Base-by-base conservation (phyloP, 2,888 invertebrate genomes). In the Erebia aethiops region DNA sequence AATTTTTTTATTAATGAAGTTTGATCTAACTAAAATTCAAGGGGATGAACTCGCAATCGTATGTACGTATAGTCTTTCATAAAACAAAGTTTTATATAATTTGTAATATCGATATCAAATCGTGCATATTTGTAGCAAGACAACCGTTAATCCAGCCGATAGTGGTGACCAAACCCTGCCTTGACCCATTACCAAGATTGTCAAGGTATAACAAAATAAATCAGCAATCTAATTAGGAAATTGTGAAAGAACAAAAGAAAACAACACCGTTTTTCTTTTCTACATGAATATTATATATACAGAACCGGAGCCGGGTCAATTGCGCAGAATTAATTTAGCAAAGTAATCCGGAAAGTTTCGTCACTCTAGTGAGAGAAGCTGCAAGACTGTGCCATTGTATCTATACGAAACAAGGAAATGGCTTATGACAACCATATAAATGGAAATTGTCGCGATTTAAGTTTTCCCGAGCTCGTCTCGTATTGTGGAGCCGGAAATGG, bases 381-480 rank as follows among this genome's bases (percentile, higher is more conserved):
- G 63, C 73, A 74, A 70, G 70, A 76, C 74, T 77, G 77, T 77
- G 77, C 77, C 74, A 75, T 72, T 71, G 71, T 75, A 68, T 75
- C 76, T 77, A 87, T 83, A 88, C 86, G 87, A 86, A 84, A 81
- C 82, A 81, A 82, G 84, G 80, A 85, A 84, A 80, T 77, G 82
- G 85, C 84, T 88, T 86, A 87, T 86, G 88, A 86, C 83, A 81
- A 84, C 80, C 83, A 85, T 90, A 87, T 88, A 89, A 89, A 90
- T 89, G 89, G 86, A 89, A 89, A 90, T 90, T 87, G 90, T 88
- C 82, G 83, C 86, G 82, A 88, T 88, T 84, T 85, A 86, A 89
- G 85, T 87, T 87, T 81, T 75, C 78, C 79, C 79, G 77, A 78
- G 82, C 78, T 81, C 11, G 80, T 81, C 81, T 82, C 81, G 79